Evolutionary conservation across 2,113 vertebrate genomes (phyloP).

Genomic region (Protobothrops mucrosquamatus): DNA sequence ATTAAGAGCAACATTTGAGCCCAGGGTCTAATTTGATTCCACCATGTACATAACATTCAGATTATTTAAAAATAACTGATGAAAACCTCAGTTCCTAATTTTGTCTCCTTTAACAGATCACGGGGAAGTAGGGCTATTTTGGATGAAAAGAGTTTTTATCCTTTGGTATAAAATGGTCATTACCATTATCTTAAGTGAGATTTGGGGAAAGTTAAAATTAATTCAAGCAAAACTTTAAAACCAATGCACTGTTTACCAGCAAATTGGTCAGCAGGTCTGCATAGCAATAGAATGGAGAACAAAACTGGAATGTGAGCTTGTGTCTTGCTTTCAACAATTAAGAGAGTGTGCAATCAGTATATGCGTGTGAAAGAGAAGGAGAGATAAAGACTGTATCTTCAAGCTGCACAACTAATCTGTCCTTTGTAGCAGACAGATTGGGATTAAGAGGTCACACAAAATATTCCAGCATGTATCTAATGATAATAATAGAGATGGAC

Average conservation of each 20-base stretch:
- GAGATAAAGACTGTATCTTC: neutral
- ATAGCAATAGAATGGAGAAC: neutral
- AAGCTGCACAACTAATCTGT: neutral
- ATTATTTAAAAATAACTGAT: neutral
- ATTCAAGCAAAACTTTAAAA: neutral
- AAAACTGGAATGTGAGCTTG: neutral
- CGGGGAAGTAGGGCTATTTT: neutral
- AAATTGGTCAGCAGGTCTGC: neutral
- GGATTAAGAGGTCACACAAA: neutral
- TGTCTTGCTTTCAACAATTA: neutral
- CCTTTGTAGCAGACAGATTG: neutral
- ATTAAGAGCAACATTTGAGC: neutral
- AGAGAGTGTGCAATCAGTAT: neutral
- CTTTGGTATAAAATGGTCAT: neutral
- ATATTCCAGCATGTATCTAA: neutral
- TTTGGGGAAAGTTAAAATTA: neutral
- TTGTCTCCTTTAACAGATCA: neutral
- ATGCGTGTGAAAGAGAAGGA: neutral
- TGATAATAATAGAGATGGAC: neutral
- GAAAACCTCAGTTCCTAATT: neutral
- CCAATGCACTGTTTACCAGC: neutral
- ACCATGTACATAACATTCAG: neutral
- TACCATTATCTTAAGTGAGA: neutral
- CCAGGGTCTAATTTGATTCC: no score
- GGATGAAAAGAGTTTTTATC: neutral